Percentiles rank a stretch among this genome's conserved stretches.
phyloP scores from a whole-genome alignment of 2,797 vertebrate species.

The Sebastes wilsoni region DNA sequence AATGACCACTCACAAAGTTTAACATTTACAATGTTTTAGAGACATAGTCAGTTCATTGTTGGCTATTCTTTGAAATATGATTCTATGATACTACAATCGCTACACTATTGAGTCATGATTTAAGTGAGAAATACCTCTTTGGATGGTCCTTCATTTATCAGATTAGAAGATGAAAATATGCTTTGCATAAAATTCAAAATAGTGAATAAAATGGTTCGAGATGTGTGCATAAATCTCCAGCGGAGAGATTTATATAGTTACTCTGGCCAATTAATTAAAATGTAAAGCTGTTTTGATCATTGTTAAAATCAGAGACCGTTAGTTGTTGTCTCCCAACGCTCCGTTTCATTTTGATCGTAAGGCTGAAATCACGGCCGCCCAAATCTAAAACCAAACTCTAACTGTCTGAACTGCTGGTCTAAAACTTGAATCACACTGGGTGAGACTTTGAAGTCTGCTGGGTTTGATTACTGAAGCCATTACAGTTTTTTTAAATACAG shows the following conservation, averaged over 20 bases:
- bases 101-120: neutral
- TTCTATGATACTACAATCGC: neutral
- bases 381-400: no score
- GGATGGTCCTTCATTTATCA: neutral
- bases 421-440: neutral
- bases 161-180: neutral
- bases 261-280: neutral
- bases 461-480: neutral
- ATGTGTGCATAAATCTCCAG: neutral
- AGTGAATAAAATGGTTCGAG: neutral
- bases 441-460: neutral
- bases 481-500: neutral
- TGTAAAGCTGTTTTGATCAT: neutral
- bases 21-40: neutral
- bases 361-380: accelerated
- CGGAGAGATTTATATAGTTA: accelerated
- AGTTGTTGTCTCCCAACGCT: neutral
- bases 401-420: neutral
- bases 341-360: neutral
- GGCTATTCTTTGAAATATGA: neutral
- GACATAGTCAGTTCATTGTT: neutral
- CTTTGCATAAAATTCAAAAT: neutral
- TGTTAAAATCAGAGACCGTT: accelerated
- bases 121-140: neutral
- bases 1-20: neutral